A percentile compares a stretch with the other conserved stretches of the same genome.
phyloP scores from a whole-genome alignment of 2,888 invertebrate species.

The Folsomia candida region DNA sequence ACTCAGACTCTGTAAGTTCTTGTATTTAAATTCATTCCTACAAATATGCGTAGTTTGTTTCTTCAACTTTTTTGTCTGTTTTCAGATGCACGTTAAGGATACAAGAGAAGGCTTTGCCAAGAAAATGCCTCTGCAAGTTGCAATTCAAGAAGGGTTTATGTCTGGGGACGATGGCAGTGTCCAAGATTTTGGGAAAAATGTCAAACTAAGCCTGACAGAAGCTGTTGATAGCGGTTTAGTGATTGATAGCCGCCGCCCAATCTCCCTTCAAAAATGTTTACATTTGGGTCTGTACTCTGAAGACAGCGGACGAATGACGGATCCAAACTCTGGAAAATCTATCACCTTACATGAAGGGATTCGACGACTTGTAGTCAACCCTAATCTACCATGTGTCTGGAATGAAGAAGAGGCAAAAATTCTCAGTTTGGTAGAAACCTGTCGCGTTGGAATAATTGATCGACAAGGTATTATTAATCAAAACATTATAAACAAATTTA shows the following conservation, averaged over 20 bases:
- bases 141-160: constrained; percentile 71
- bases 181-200: constrained; percentile 64
- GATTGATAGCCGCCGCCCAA: constrained; percentile 75
- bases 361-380: constrained; percentile 74
- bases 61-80: too few relatives aligned
- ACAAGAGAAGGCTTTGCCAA: constrained; percentile 72
- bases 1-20: constrained; percentile 81
- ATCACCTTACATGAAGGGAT: constrained; percentile 82
- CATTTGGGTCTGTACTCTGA: constrained; percentile 84
- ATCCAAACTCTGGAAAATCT: constrained; percentile 73
- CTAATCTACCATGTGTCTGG: constrained; percentile 71
- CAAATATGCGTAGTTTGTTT: too few relatives aligned
- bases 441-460: constrained; percentile 74
- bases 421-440: constrained; percentile 73
- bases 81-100: constrained; percentile 76
- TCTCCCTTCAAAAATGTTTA: constrained; percentile 78
- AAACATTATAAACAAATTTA: too few relatives aligned
- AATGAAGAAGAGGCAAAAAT: constrained; percentile 72
- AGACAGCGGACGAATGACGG: constrained; percentile 74
- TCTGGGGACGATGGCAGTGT: constrained; percentile 64
- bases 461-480: too few relatives aligned
- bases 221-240: constrained; percentile 77
- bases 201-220: constrained; percentile 67
- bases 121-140: constrained; percentile 74
- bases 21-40: too few relatives aligned